Base-by-base conservation (phyloP, 2,113 vertebrate genomes). In the Tringa solitaria region DNA sequence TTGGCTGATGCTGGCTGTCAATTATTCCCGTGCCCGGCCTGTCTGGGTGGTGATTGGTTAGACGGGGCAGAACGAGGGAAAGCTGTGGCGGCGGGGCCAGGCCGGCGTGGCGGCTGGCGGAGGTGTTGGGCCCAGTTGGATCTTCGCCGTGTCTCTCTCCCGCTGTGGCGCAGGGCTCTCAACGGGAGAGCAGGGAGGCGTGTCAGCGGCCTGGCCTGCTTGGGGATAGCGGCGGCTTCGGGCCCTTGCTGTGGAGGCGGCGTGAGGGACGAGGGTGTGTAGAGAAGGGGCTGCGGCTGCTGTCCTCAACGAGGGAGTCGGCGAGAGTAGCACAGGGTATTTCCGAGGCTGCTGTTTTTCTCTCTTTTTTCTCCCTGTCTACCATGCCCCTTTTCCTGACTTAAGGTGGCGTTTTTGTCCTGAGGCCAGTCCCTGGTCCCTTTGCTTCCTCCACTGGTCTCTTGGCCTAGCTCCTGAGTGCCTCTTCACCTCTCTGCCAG, bases 121-220 rank as follows among this genome's bases (percentile, higher is more conserved):
- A 2, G 28, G 39, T 1, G 64, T 4, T 1, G 1, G 11, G 10
- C 0, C 5, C 7, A 8, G 17, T 3, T 15, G 4, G 13, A 9
- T 4, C 7, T 3, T 0, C 9, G 5, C 1, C 2, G 9, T 3
- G 4, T 4, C 1, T 27, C 1, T 8, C 2, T 4, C 4, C 8
- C 9, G 22, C 4, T 7, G 32, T 14, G 27, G 35, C 2, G 27
- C 10, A 3, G 35, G 23, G 32, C 7, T 48, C 3, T 3, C 11
- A 6, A 6, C 28, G 20, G 63, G 23, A 8, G 11, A 13, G 48
- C 1, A 5, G 33, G 8, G 14, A 6, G n/a, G 4, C 1, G 35
- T 20, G 19, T 43, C 18, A 13, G 45, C 23, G 43, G 84, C 43
- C 17, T 83, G 6, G 45, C 8, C 23, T 28, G 1, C 1, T 11